These are phyloP conservation scores for Columbina picui DNA, from an alignment of 2,113 vertebrate genomes.

Conservation along the genomic window DNA sequence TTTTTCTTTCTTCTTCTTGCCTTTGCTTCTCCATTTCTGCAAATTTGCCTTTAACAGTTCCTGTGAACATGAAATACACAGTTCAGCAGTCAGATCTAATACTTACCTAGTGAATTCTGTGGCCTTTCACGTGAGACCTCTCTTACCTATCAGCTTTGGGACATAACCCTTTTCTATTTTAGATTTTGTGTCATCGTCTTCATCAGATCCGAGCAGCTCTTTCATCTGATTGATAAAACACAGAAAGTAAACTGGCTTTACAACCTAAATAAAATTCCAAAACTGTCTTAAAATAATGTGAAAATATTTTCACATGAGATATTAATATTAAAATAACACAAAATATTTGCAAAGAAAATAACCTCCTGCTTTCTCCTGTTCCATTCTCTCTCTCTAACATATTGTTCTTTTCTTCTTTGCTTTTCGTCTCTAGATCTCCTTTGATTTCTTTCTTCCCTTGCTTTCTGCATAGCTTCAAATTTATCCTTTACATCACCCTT, in stretches of 20 bases:
- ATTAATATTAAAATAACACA: constrained; percentile 35
- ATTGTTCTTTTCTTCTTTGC: constrained; percentile 96
- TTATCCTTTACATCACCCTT: constrained; percentile 92
- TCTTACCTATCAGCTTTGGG: constrained; percentile 96
- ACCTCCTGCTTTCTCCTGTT: constrained; percentile 96
- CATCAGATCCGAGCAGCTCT: constrained; percentile 93
- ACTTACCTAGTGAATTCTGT: neutral
- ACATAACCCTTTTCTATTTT: constrained; percentile 94
- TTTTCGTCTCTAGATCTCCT: constrained; percentile 90
- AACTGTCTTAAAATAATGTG: neutral
- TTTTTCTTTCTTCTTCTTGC: constrained; percentile 90
- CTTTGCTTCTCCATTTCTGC: constrained; percentile 97
- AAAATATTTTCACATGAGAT: constrained; percentile 2
- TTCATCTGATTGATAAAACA: constrained; percentile 78
- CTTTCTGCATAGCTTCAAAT: constrained; percentile 96
- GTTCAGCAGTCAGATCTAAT: neutral
- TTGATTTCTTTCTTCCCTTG: constrained; percentile 94
- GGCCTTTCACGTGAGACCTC: neutral
- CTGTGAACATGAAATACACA: constrained; percentile 69
- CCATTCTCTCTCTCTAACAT: constrained; percentile 94
- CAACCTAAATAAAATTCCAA: neutral
- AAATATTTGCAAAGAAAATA: constrained; percentile 73
- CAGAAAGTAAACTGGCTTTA: neutral
- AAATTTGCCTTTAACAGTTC: constrained; percentile 97
- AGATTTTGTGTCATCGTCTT: constrained; percentile 88